Base-by-base conservation (phyloP, 2,113 vertebrate genomes). In the Paedocypris sp. region DNA sequence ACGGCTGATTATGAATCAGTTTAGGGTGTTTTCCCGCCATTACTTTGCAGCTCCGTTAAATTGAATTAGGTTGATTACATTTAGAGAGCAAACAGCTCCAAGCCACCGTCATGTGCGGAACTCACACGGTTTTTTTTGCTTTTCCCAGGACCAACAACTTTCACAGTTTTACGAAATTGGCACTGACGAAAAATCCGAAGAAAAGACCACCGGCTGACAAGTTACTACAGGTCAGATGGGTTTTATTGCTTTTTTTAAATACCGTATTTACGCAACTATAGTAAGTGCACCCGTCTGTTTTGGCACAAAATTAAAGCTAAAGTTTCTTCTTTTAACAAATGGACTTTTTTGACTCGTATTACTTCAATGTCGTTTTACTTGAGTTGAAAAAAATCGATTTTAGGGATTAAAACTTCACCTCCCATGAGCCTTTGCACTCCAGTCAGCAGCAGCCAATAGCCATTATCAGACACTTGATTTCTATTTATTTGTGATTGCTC, bases 111-210 rank as follows among this genome's bases (percentile, higher is more conserved):
- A 5, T 16, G n/a, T 13, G 15, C 5, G 10, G n/a, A 36, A 54
- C 35, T 45, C 15, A 58, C 43, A 10, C 5, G 33, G 31, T 38
- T 62, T 43, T 66, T 54, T 49, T 28, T 73, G 16, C 29, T 1
- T 71, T 60, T 76, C 0, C 6, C 70, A 91, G 89, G 89, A 87
- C 86, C 45, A 89, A 82, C 75, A 89, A 83, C 74, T 91, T 91
- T 48, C 89, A 91, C 82, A 86, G 89, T 76, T 91, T 91, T 77
- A 83, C 90, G 76, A 91, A 91, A 82, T 85, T 89, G 84, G 85
- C 88, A 35, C 83, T 91, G 73, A 91, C 88, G 43, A 91, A 91
- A 82, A 91, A 89, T 73, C 88, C 89, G 10, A 91, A 91, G 70
- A 91, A 91, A 73, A 82, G 89, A 59, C 89, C 86, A 25, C 86